Evolutionary conservation across 2,797 vertebrate species (phyloP).

Genomic region (Eulemur albifrons): DNA sequence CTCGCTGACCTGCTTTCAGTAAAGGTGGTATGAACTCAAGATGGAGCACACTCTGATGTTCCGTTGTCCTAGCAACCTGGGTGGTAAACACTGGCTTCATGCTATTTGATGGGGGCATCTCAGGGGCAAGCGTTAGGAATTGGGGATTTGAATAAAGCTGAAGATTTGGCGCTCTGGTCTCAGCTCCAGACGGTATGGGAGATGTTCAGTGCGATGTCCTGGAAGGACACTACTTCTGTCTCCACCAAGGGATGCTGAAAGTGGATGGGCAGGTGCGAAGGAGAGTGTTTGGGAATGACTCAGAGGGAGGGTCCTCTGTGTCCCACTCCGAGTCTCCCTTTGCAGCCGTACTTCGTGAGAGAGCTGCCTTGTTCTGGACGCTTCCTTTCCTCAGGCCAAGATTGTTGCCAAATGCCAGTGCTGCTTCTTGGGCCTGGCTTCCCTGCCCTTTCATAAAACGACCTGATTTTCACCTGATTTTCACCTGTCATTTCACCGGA

Average conservation of each 20-base stretch:
- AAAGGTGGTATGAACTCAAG: neutral
- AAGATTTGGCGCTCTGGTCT: neutral
- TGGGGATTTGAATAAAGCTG: neutral
- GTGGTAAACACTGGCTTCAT: neutral
- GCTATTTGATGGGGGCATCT: neutral
- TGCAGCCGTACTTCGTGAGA: rapidly evolving
- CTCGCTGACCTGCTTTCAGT: slow-evolving; percentile 45
- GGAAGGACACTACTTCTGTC: rapidly evolving
- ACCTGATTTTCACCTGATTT: slow-evolving; percentile 37
- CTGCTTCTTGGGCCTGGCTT: neutral
- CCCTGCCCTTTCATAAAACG: neutral
- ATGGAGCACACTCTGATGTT: neutral
- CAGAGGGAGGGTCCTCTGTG: rapidly evolving
- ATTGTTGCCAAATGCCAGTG: neutral
- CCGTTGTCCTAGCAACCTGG: slow-evolving; percentile 31
- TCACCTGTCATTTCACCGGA: neutral
- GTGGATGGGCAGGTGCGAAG: rapidly evolving
- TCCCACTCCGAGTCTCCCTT: too few species aligned
- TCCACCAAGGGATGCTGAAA: rapidly evolving
- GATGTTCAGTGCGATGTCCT: rapidly evolving
- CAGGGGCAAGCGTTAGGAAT: neutral
- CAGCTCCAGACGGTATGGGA: neutral
- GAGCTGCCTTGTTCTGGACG: rapidly evolving
- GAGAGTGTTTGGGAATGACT: neutral
- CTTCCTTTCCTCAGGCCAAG: neutral